Evolutionary conservation across 2,113 vertebrate species (phyloP), one percentile per base, ranked within the genome.

Genomic region (Lathamus discolor): DNA sequence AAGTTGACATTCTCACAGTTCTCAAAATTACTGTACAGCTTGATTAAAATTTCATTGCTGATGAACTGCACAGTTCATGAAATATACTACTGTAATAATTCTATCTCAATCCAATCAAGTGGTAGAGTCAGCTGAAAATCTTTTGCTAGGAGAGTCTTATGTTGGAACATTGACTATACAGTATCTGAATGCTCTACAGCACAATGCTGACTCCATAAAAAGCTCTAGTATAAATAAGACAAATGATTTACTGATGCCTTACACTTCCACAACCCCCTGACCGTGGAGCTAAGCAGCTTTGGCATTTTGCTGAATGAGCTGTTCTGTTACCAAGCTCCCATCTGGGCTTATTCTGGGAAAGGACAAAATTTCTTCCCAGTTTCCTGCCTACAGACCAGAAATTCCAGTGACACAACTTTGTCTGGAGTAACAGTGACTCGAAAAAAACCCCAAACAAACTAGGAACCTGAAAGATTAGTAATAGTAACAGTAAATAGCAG

Each of bases 1-100:
- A 90, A 76, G 24, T 31, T 59, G 11, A 57, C 41, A 69, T 77
- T 63, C n/a, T 82, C 66, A 61, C 23, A 79, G 39, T 92, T 91
- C 51, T 73, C 66, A 69, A 64, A 79, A 87, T 69, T 84, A 86
- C 57, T 79, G 8, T 69, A 78, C 70, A 85, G n/a, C 37, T 79
- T 86, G 93, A 88, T 85, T 91, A 91, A 82, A 94, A 87, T 89
- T 84, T 91, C 74, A 81, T 59, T 87, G 77, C 74, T 91, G 17
- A 1, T 79, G 72, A 94, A 76, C 35, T 79, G 28, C 74, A 90
- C 79, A 80, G 63, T 83, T 88, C 92, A 92, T 46, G 44, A 92
- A 94, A 93, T 83, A 86, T 28, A 62, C 14, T 88, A 61, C 62
- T 79, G 68, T 49, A 94, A 93, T 90, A 96, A 85, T 85, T 95